Evolutionary conservation across 2,797 vertebrate species (phyloP).

Genomic region (Melopsittacus undulatus): DNA sequence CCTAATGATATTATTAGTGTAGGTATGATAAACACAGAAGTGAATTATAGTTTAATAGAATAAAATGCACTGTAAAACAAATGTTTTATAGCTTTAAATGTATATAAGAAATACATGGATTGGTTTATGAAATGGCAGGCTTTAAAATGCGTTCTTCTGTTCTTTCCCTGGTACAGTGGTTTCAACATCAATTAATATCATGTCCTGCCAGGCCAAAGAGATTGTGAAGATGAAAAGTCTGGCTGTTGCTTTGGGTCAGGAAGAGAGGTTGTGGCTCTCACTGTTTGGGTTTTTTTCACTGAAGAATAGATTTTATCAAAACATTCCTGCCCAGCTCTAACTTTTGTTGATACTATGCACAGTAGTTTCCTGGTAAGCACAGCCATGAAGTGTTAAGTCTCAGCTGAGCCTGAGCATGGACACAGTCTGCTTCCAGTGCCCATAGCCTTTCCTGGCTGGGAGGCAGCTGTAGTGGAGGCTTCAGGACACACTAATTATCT

Average conservation of each 20-base stretch:
- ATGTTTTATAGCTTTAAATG: background rate
- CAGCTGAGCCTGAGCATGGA: accelerated
- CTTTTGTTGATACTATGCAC: background rate
- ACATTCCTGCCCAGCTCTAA: background rate
- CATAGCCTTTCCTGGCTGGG: background rate
- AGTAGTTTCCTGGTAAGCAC: background rate
- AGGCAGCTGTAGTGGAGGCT: background rate
- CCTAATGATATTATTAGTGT: background rate
- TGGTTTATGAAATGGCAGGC: background rate
- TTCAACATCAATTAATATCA: background rate
- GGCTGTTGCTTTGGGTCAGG: background rate
- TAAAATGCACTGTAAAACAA: background rate
- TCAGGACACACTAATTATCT: background rate
- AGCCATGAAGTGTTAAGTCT: background rate
- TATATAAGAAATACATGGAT: background rate
- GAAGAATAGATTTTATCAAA: background rate
- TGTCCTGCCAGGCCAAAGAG: background rate
- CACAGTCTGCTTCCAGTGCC: background rate
- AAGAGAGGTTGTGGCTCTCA: background rate
- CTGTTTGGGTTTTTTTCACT: background rate
- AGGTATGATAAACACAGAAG: background rate
- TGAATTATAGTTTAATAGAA: constrained; percentile 1
- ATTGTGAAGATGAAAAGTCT: background rate
- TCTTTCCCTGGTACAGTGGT: background rate
- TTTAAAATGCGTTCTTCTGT: background rate